A percentile compares a stretch with the other conserved stretches of the same genome.
phyloP scores from a whole-genome alignment of 2,797 vertebrate genomes.

The Scarus forsteni region DNA sequence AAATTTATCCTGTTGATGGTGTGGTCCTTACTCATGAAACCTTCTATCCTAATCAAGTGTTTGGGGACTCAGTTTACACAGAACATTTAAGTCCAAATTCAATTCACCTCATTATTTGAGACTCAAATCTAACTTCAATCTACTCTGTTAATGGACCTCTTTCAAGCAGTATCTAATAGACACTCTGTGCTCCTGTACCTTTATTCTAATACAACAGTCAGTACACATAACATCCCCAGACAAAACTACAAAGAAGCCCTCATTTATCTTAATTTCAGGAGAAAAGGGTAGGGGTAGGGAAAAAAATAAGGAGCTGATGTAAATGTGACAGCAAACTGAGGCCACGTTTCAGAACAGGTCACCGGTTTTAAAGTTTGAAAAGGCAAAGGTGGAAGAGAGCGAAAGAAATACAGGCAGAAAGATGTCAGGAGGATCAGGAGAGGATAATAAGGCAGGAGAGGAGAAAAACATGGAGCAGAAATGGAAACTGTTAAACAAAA shows the following conservation, averaged over 20 bases:
- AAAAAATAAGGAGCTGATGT: constrained; percentile 34
- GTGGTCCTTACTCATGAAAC: too few species aligned
- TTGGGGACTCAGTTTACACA: too few species aligned
- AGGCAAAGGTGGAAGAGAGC: constrained; percentile 21
- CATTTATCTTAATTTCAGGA: constrained; percentile 37
- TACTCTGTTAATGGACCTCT: not conserved
- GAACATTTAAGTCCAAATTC: not conserved
- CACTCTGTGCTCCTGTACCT: constrained; percentile 1
- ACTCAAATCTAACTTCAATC: not conserved
- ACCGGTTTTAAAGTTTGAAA: constrained; percentile 28
- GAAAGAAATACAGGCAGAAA: constrained; percentile 20
- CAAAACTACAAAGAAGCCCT: constrained; percentile 27
- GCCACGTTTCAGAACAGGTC: constrained; percentile 5
- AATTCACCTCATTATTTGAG: not conserved
- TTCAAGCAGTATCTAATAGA: constrained; percentile 5
- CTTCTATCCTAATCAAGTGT: too few species aligned
- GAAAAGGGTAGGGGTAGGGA: constrained; percentile 23
- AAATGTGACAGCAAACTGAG: constrained; percentile 2
- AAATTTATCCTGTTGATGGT: too few species aligned
- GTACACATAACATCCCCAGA: constrained; percentile 11
- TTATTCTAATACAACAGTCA: constrained; percentile 44
- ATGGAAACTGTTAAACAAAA: constrained; percentile 4
- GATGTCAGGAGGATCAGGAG: constrained; percentile 2
- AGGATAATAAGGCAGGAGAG: not conserved
- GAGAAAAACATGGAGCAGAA: constrained; percentile 11